A percentile compares a stretch with the other conserved stretches of the same genome.
phyloP scores from a whole-genome alignment of 2,113 vertebrate species.

The Labrus mixtus region DNA sequence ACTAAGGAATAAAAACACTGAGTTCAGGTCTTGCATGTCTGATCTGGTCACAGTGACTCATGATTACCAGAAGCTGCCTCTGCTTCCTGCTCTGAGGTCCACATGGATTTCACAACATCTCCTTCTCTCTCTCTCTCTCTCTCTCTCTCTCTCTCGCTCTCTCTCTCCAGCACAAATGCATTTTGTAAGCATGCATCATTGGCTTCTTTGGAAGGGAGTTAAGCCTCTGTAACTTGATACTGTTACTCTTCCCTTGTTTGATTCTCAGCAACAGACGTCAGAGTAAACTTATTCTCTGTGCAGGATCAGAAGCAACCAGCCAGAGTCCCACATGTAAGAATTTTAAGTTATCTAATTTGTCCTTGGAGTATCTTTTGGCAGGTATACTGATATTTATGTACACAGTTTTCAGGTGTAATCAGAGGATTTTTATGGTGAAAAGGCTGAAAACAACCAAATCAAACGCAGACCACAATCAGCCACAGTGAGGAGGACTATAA shows the following conservation, averaged over 20 bases:
- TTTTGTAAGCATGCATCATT: neutral
- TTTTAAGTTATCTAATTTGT: neutral
- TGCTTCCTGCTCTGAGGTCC: constrained; percentile 44
- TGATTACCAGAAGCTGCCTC: constrained; percentile 37
- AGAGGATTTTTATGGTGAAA: neutral
- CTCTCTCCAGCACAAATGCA: constrained; percentile 7
- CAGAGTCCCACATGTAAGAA: neutral
- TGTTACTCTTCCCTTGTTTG: neutral
- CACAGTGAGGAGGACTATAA: neutral
- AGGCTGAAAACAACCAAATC: neutral
- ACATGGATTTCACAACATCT: constrained; percentile 60
- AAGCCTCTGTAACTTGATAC: constrained; percentile 8
- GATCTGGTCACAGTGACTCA: constrained; percentile 75
- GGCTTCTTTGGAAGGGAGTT: neutral
- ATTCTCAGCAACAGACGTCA: neutral
- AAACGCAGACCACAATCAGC: neutral
- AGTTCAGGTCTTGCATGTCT: constrained; percentile 67
- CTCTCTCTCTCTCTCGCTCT: neutral
- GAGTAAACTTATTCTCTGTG: too few species aligned
- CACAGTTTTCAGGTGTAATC: neutral
- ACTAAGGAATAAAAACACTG: constrained; percentile 66
- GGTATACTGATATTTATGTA: neutral
- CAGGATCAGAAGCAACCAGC: neutral
- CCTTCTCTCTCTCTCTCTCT: neutral
- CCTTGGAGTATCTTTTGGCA: neutral